phyloP scores from a whole-genome alignment of 2,797 vertebrate species.

The Loris lydekkerianus region DNA sequence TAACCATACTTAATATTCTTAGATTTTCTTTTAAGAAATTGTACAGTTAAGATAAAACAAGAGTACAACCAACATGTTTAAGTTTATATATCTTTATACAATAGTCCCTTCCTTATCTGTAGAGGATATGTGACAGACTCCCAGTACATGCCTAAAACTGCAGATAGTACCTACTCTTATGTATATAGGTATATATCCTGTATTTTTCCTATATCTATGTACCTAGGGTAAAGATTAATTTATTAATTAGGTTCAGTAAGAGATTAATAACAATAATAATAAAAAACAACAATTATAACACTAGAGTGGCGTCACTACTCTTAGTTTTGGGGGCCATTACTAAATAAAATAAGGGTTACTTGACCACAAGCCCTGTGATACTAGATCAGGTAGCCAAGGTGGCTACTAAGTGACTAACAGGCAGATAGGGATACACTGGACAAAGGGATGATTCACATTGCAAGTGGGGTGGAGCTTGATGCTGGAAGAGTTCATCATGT shows the following conservation, averaged over 20 bases:
- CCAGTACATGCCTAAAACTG: neutral
- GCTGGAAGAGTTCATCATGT: neutral
- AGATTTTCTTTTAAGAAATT: slow-evolving; percentile 71
- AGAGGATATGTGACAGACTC: neutral
- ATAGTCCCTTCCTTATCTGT: neutral
- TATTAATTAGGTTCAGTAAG: neutral
- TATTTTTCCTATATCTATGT: neutral
- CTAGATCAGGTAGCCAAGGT: neutral
- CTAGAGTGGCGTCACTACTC: neutral
- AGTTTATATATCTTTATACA: neutral
- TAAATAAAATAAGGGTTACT: neutral
- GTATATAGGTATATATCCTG: neutral
- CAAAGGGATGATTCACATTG: neutral
- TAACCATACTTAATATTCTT: neutral
- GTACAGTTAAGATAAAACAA: slow-evolving; percentile 27
- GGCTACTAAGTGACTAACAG: neutral
- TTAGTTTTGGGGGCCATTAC: neutral
- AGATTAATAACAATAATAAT: neutral
- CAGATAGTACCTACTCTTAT: neutral
- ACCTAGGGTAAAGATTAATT: neutral
- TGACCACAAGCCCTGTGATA: neutral
- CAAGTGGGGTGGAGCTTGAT: neutral
- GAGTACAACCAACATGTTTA: slow-evolving; percentile 35
- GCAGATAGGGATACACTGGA: neutral
- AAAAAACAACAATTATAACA: neutral